Evolutionary conservation across 2,797 vertebrate species (phyloP).

Genomic region (Perodicticus potto): DNA sequence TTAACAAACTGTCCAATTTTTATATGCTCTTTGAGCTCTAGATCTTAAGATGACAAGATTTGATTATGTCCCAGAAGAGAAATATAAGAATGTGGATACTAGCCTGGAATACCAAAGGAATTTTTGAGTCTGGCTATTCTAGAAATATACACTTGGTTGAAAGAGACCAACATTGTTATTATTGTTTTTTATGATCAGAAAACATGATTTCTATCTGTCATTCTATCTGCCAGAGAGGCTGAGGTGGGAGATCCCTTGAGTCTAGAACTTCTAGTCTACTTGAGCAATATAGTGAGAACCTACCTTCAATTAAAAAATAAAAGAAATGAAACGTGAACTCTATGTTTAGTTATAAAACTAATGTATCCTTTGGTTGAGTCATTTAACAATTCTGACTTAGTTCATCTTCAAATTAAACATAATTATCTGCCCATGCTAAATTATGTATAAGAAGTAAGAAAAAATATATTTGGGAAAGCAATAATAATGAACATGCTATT

Average conservation of each 20-base stretch:
- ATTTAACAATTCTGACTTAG: neutral
- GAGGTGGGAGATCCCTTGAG: neutral
- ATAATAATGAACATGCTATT: neutral
- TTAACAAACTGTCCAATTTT: constrained; percentile 80
- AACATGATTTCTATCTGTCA: neutral
- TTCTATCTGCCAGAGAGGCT: neutral
- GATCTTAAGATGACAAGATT: constrained; percentile 72
- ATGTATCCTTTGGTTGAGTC: neutral
- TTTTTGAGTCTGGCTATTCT: constrained; percentile 51
- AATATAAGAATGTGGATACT: constrained; percentile 65
- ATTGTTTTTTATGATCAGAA: neutral
- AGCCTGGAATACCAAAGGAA: constrained; percentile 54
- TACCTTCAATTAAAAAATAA: neutral
- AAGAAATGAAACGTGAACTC: neutral
- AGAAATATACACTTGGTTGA: constrained; percentile 59
- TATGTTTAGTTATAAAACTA: neutral
- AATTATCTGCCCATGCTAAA: neutral
- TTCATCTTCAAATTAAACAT: neutral
- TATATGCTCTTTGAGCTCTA: constrained; percentile 72
- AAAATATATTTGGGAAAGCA: neutral
- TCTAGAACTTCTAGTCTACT: neutral
- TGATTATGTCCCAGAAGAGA: constrained; percentile 76
- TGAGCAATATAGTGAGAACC: neutral
- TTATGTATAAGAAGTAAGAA: neutral
- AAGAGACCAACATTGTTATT: neutral